These are phyloP conservation scores for Bergia puertoricense DNA, from an alignment of 92 coral and sea anemone species.

Conservation along the genomic window DNA sequence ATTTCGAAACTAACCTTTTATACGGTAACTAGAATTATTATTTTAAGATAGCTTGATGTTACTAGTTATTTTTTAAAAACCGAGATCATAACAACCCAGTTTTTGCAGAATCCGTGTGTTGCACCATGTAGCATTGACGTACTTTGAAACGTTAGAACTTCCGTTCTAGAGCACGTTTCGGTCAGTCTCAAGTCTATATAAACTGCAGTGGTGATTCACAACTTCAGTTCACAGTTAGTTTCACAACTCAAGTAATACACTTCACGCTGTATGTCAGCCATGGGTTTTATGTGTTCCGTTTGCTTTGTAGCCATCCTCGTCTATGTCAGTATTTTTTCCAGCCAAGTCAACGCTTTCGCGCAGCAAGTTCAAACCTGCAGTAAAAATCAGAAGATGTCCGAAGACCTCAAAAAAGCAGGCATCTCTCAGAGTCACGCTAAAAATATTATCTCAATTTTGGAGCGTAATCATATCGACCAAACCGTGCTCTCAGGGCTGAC, in stretches of 20 bases:
- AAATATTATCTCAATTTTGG: slow-evolving; percentile 40
- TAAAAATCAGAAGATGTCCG: slow-evolving; percentile 17
- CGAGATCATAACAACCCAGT: not conserved
- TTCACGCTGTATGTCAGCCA: not conserved
- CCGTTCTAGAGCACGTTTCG: not conserved
- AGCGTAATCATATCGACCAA: slow-evolving; percentile 60
- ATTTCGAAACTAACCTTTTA: not conserved
- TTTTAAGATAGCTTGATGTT: not conserved
- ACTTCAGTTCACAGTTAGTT: not conserved
- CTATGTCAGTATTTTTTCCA: not conserved
- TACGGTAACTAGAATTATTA: not conserved
- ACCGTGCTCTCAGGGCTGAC: slow-evolving; percentile 46
- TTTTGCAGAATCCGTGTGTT: not conserved
- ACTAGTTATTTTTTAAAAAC: too few species aligned
- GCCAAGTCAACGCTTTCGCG: not conserved
- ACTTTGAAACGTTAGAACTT: not conserved
- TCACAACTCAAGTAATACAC: not conserved
- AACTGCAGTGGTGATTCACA: not conserved
- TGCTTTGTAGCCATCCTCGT: not conserved
- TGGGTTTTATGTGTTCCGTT: not conserved
- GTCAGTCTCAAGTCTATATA: not conserved
- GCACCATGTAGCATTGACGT: not conserved
- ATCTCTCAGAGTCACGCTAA: slow-evolving; percentile 23
- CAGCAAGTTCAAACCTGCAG: slow-evolving; percentile 6
- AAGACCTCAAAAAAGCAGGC: slow-evolving; percentile 58